Base-by-base conservation (phyloP, 1,140 invertebrate species). In the Bombus fervidus region DNA sequence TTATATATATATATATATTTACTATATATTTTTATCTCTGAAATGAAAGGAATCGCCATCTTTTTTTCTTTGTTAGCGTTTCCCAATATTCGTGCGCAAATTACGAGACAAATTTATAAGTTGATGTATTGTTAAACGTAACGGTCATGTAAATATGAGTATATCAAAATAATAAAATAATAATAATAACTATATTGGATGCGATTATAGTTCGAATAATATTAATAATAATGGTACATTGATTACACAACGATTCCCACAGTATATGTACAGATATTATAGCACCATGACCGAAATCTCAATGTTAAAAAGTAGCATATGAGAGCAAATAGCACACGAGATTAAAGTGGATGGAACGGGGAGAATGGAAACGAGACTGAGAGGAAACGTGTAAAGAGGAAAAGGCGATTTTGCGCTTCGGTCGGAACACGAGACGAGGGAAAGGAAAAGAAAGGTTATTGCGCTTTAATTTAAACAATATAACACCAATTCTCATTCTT, bases 201-300 rank as follows among this genome's bases (percentile, higher is more conserved):
- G 72, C 57, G 53, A 85, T 80, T 78, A 62, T 62, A 84, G 13
- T 71, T 77, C 34, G 83, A 87, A 75, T 89, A 87, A 87, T 86
- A 73, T 71, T 80, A 81, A 87, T 90, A 75, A 87, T 90, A 85
- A 87, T 87, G 73, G 81, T 85, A 74, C 79, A 91, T 83, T 87
- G 85, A 91, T 90, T 91, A 90, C 79, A 76, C 86, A 91, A 91
- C 87, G 84, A 91, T 91, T 91, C 86, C 71, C 83, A 90, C 89
- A 83, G 71, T 84, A 86, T 91, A 91, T 91, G 73, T 90, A 90
- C 86, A 90, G 69, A 87, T 85, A 89, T 72, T 91, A 85, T 91
- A 91, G 91, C 91, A 91, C 91, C 91, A 90, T 91, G 90, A 90
- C 88, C 90, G 88, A 91, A 91, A 90, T 90, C 79, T 88, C 76